Percentiles rank a stretch among this genome's conserved stretches.
phyloP scores from a whole-genome alignment of 2,888 invertebrate genomes.

The Tenthredo scrophulariae region DNA sequence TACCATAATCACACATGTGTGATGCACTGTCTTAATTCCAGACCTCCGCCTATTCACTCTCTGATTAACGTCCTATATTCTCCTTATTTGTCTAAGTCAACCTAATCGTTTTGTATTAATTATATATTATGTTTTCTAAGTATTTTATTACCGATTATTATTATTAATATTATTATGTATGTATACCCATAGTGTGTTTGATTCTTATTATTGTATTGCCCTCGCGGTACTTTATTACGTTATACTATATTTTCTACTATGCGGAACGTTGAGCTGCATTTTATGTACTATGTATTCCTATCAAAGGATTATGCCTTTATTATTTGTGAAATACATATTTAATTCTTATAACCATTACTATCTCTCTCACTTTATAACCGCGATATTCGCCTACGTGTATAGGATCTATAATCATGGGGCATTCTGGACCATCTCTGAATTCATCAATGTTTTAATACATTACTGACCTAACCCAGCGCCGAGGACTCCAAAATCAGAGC shows the following conservation, averaged over 20 bases:
- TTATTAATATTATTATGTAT: conserved; percentile 27
- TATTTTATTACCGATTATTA: conserved; percentile 51
- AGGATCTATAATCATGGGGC: not conserved
- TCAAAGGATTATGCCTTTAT: conserved; percentile 33
- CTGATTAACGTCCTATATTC: conserved; percentile 32
- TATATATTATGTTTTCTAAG: conserved; percentile 51
- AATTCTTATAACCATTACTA: conserved; percentile 44
- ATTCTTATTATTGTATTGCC: conserved; percentile 28
- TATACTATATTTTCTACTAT: conserved; percentile 32
- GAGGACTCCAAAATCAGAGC: too few relatives aligned
- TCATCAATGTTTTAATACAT: not conserved
- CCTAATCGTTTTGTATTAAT: conserved; percentile 51
- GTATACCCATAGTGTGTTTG: conserved; percentile 36
- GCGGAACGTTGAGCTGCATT: not conserved
- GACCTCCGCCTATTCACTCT: not conserved
- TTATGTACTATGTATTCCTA: conserved; percentile 44
- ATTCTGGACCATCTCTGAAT: not conserved
- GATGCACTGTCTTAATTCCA: not conserved
- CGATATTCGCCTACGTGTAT: not conserved
- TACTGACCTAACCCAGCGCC: too few relatives aligned
- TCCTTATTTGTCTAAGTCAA: conserved; percentile 53
- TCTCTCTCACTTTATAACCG: not conserved
- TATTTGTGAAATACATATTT: conserved; percentile 51
- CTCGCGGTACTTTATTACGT: conserved; percentile 15
- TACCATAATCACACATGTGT: conserved; percentile 14